Evolutionary conservation across 2,888 invertebrate species (phyloP), one percentile per base, ranked within the genome.

Genomic region (Glyphotaelius pellucidus): DNA sequence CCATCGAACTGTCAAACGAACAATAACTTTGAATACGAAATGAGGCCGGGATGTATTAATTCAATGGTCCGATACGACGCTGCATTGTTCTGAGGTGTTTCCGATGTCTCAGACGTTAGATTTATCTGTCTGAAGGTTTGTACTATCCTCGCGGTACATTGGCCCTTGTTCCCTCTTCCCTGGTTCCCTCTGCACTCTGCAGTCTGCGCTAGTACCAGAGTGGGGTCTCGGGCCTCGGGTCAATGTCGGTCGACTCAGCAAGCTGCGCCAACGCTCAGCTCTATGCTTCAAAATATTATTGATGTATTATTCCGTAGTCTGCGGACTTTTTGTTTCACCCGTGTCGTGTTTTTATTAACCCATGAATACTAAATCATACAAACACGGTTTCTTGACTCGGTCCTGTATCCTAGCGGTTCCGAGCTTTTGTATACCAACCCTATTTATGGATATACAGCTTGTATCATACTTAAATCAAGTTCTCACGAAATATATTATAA

Each of bases 21-120:
- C 89, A 89, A 91, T 92, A 91, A 90, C 83, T 92, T 84, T 80
- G 92, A 91, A 92, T 92, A 92, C 84, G 90, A 92, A 92, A 92
- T 90, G 90, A 91, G 81, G 80, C 80, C 80, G 84, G 85, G 90
- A 89, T 91, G 84, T 90, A 91, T 92, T 90, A 85, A 92, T 90
- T 84, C 89, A 91, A 90, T 88, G 80, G 25, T 38, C 47, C n/a
- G 88, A 87, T 87, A 89, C 47, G 52, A 35, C 91, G 79, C 38
- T 47, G 86, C 87, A 81, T 81, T 91, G 86, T 86, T 91, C 88
- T 80, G 35, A 35, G 85, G 90, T 85, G 85, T 90, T 90, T 90
- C 79, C 79, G 12, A 80, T 88, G 91, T 91, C 91, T 91, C 84
- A 84, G 35, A 90, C 47, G 85, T 67, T 84, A 67, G 84, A 90